Base-by-base conservation (phyloP, 2,888 invertebrate genomes). In the Rhamnusium bicolor region DNA sequence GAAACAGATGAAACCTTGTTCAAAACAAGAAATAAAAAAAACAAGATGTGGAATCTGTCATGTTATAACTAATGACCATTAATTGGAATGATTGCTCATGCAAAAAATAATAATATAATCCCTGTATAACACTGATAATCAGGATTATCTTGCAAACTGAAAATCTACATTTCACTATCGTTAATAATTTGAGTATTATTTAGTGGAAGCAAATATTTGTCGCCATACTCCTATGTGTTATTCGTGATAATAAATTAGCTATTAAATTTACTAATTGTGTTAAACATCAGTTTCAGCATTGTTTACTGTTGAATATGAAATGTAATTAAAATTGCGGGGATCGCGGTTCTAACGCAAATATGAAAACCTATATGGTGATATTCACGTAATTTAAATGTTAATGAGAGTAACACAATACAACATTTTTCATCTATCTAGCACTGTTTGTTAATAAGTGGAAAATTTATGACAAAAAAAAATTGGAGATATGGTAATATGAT, bases 251-350 rank as follows among this genome's bases (percentile, higher is more conserved):
- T 67, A 67, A 51, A 67, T 67, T 67, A 67, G 40, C 67, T 51
- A 67, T 67, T 56, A 54, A 67, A 56, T 67, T 67, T 27, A 21
- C 67, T 67, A 67, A 56, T 56, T 67, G 67, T 21, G 67, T 67
- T 66, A 56, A 56, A 56, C 56, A 65, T 65, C 65, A 65, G 67
- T 67, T 56, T 54, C 56, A n/a, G 24, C 56, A 46, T 56, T 67
- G 54, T 67, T 67, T 67, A 65, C 56, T 24, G 51, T 40, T 51
- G 67, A 67, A 56, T 67, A 46, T 40, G 46, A 56, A 56, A 65
- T 54, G 54, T 56, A 67, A 67, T 67, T 67, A 67, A 67, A 67
- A 67, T 56, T 67, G 67, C 21, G 67, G 67, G 14, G 24, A 14
- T 1, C 46, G 67, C 24, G 67, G 54, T 67, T 54, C 3, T 21